Evolutionary conservation across 2,113 vertebrate genomes (phyloP), one percentile per base, ranked within the genome.

Genomic region (Gyps fulvus): DNA sequence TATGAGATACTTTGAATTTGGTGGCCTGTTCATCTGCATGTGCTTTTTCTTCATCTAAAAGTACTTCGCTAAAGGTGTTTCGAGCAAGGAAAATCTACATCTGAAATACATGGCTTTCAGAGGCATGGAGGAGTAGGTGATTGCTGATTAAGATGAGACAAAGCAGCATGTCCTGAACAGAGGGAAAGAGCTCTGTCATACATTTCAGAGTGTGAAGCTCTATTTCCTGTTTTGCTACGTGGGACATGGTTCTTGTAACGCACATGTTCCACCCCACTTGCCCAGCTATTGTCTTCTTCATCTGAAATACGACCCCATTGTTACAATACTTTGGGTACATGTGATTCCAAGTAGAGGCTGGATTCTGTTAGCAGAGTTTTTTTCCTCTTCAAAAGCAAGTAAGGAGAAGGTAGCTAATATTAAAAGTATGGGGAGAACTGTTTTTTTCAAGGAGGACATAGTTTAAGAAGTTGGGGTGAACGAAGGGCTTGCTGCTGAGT

Each of bases 281-380:
- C 73, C 81, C 73, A 73, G 22, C 66, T 89, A 45, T 79, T 84
- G 77, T 87, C 65, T 73, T 82, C 77, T 80, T 87, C 89, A 61
- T 79, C 27, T 66, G 77, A 81, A 79, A 85, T 73, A 65, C 1
- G 1, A 67, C 21, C 29, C 19, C 27, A 71, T 91, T 87, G 36
- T 87, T 74, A 50, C 26, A 43, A 25, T 82, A n/a, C 25, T 3
- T 49, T 38, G 42, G n/a, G 31, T 92, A 23, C 57, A 87, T 59
- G 10, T 22, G 36, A 91, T 93, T 84, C 47, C 34, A 87, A 5
- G 16, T 19, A 80, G 69, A 63, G 16, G 32, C 31, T 65, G 36
- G 9, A 72, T 88, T 70, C 67, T 93, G 61, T 54, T 73, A 82
- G 25, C 40, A 42, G 23, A 49, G 21, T 61, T 13, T 32, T 84